phyloP scores from a whole-genome alignment of 1,140 invertebrate species.

The Drosophila takahashii region DNA sequence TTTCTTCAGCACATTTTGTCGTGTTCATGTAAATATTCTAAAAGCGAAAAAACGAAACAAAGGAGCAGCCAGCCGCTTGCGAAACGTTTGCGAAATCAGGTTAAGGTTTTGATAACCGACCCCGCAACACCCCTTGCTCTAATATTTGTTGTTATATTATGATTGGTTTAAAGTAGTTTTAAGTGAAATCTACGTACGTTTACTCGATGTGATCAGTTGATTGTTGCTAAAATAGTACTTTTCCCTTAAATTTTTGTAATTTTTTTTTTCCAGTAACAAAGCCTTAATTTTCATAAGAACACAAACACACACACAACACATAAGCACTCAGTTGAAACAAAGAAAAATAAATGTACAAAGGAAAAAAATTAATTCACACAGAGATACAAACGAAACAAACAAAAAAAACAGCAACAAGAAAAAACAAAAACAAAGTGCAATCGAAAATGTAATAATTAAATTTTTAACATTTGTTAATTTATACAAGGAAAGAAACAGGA shows the following conservation, averaged over 20 bases:
- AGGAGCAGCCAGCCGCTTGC: conserved; percentile 24
- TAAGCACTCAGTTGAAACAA: conserved; percentile 29
- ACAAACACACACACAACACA: conserved; percentile 5
- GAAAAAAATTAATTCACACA: conserved; percentile 51
- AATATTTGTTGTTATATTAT: conserved; percentile 77
- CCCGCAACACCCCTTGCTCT: conserved; percentile 27
- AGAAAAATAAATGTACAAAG: conserved; percentile 29
- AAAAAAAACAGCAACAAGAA: conserved; percentile 41
- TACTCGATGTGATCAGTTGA: conserved; percentile 76
- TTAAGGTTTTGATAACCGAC: conserved; percentile 57
- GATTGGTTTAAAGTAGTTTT: conserved; percentile 73
- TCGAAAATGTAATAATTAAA: conserved; percentile 60
- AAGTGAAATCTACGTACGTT: conserved; percentile 62
- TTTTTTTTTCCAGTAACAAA: conserved; percentile 35
- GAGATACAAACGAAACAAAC: conserved; percentile 19
- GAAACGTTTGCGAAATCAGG: conserved; percentile 41
- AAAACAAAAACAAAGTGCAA: conserved; percentile 70
- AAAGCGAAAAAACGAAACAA: conserved; percentile 38
- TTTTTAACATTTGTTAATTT: conserved; percentile 73
- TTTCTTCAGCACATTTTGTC: conserved; percentile 42
- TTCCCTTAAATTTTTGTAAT: conserved; percentile 31
- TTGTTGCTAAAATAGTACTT: conserved; percentile 73
- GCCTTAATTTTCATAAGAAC: conserved; percentile 30
- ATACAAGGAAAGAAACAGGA: conserved; percentile 52
- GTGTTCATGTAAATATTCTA: conserved; percentile 59